These are phyloP conservation scores for Drosophila mauritiana DNA, from an alignment of 1,140 invertebrate genomes.

Conservation along the genomic window DNA sequence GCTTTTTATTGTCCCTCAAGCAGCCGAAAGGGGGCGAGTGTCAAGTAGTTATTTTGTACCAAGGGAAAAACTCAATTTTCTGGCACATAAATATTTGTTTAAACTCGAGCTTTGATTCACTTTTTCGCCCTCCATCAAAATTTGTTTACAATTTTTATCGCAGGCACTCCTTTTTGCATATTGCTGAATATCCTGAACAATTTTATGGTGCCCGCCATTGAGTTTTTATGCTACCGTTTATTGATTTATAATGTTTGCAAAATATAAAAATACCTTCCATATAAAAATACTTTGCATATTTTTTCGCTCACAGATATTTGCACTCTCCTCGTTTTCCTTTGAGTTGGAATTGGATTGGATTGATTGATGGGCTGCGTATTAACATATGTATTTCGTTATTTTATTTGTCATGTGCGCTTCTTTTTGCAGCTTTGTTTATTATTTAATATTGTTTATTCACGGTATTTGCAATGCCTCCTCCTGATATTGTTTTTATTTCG, in stretches of 20 bases:
- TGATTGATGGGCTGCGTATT: slow-evolving; percentile 69
- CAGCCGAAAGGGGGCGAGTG: slow-evolving; percentile 51
- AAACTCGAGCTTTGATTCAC: slow-evolving; percentile 73
- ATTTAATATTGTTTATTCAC: slow-evolving; percentile 48
- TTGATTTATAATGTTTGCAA: slow-evolving; percentile 78
- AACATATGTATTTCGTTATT: slow-evolving; percentile 57
- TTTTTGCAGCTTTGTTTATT: slow-evolving; percentile 50
- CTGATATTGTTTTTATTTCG: slow-evolving; percentile 27
- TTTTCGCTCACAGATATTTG: slow-evolving; percentile 40
- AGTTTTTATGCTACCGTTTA: slow-evolving; percentile 50
- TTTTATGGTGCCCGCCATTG: slow-evolving; percentile 5
- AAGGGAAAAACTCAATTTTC: slow-evolving; percentile 73
- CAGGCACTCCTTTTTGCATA: slow-evolving; percentile 15
- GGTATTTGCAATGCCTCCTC: neutral
- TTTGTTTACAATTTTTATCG: slow-evolving; percentile 32
- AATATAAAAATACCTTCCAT: slow-evolving; percentile 59
- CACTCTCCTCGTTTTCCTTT: slow-evolving; percentile 31
- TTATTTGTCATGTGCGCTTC: slow-evolving; percentile 21
- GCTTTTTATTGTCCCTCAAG: slow-evolving; percentile 70
- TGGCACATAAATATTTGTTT: slow-evolving; percentile 79
- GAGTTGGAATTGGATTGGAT: slow-evolving; percentile 65
- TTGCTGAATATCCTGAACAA: slow-evolving; percentile 13
- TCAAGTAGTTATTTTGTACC: slow-evolving; percentile 57
- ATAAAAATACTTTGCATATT: slow-evolving; percentile 70
- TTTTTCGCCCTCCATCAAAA: slow-evolving; percentile 36